These are phyloP conservation scores for Dugesia japonica DNA, from an alignment of 2,888 invertebrate genomes.

Conservation along the genomic window DNA sequence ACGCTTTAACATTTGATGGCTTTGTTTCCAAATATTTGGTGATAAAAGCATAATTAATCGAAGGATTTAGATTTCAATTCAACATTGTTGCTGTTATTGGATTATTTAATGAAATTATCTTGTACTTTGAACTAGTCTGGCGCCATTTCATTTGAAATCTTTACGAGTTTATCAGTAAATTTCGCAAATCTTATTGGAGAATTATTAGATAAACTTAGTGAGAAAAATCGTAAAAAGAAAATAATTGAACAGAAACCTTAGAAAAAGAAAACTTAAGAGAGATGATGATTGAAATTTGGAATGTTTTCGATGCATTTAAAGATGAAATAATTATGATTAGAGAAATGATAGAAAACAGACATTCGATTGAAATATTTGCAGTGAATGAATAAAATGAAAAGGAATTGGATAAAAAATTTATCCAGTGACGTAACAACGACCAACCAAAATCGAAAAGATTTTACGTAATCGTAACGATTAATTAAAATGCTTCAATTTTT, in stretches of 20 bases:
- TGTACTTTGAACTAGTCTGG: no score
- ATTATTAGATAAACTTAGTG: slow-evolving; percentile 3
- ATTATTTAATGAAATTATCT: no score
- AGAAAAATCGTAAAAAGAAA: not conserved
- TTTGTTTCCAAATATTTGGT: no score
- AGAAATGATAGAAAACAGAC: slow-evolving; percentile 22
- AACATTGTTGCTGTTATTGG: no score
- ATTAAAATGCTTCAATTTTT: no score
- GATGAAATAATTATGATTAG: slow-evolving; percentile 10
- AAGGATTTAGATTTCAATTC: no score
- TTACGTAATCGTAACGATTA: no score
- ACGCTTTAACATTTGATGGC: no score
- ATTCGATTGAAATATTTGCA: slow-evolving; percentile 31
- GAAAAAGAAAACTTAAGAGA: slow-evolving; percentile 21
- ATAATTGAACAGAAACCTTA: slow-evolving; percentile 16
- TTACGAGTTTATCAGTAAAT: slow-evolving; percentile 32
- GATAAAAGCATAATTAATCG: no score
- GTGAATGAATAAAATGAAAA: slow-evolving; percentile 26
- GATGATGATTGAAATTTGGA: slow-evolving; percentile 22
- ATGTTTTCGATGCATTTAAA: slow-evolving; percentile 10
- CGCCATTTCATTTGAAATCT: no score
- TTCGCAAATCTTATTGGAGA: slow-evolving; percentile 31
- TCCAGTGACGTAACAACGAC: no score
- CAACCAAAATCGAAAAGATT: no score
- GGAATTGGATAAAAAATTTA: slow-evolving; percentile 34